phyloP scores from a whole-genome alignment of 2,113 vertebrate species.

The Corapipo altera region DNA sequence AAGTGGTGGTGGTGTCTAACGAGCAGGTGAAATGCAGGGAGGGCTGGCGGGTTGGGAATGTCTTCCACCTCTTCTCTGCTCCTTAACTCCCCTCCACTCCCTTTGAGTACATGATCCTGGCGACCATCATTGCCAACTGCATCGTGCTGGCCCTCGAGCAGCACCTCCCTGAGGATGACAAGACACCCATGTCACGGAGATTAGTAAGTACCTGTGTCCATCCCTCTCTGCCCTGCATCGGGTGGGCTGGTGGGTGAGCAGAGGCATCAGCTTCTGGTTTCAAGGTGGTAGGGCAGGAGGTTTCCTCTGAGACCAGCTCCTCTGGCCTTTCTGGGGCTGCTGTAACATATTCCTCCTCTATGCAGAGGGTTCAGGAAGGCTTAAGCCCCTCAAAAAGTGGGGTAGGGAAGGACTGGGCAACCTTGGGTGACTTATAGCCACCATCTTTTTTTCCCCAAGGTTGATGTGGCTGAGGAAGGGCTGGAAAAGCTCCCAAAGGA shows the following conservation, averaged over 20 bases:
- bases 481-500: background rate
- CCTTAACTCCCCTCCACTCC: slow-evolving; percentile 89
- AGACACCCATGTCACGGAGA: slow-evolving; percentile 96
- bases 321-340: background rate
- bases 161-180: slow-evolving; percentile 94
- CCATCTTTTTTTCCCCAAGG: background rate
- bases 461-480: background rate
- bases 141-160: slow-evolving; percentile 96
- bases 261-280: background rate
- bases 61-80: slow-evolving; percentile 25
- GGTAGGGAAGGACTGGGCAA: background rate
- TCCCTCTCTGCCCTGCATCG: accelerated
- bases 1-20: background rate
- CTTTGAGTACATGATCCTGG: slow-evolving; percentile 98
- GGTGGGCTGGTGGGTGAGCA: background rate
- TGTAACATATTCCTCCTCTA: background rate
- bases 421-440: background rate
- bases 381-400: background rate
- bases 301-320: background rate
- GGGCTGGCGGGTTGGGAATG: background rate
- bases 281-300: background rate
- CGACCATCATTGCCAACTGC: slow-evolving; percentile 98
- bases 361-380: background rate
- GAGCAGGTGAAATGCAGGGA: background rate
- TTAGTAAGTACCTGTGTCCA: slow-evolving; percentile 77